Percentiles rank a stretch among this genome's conserved stretches.
phyloP scores from a whole-genome alignment of 2,113 vertebrate species.

The Neotragus pygmaeus region DNA sequence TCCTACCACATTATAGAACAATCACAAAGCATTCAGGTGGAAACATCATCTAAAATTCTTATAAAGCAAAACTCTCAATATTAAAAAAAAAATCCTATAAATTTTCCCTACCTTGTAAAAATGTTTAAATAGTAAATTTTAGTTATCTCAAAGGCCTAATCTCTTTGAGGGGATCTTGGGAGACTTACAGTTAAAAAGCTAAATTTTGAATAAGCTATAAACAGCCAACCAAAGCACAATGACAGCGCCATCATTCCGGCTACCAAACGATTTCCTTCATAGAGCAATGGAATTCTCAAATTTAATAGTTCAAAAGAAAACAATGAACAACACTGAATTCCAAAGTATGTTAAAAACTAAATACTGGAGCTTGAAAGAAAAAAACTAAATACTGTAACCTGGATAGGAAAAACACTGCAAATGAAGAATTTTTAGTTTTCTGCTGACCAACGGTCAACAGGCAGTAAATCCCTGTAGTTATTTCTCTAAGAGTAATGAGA shows the following conservation, averaged over 20 bases:
- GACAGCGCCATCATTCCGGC: background rate
- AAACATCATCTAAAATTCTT: background rate
- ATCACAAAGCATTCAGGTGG: conserved; percentile 13
- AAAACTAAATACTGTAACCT: background rate
- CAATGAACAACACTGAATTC: background rate
- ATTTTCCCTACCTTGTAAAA: background rate
- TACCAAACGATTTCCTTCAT: conserved; percentile 19
- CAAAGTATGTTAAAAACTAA: conserved; percentile 17
- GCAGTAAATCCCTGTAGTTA: conserved; percentile 4
- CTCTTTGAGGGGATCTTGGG: background rate
- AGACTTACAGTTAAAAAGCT: conserved; percentile 11
- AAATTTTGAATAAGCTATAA: conserved; percentile 28
- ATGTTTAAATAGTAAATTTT: conserved; percentile 36
- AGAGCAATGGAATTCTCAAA: conserved; percentile 3
- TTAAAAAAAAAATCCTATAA: background rate
- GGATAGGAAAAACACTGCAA: background rate
- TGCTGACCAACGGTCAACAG: conserved; percentile 1
- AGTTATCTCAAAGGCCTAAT: background rate
- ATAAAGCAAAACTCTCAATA: background rate
- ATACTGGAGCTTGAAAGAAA: background rate
- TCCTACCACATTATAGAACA: background rate
- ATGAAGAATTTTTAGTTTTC: conserved; percentile 25
- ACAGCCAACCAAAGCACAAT: background rate
- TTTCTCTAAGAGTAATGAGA: conserved; percentile 11
- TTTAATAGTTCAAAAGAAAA: conserved; percentile 33